Percentiles rank a stretch among this genome's conserved stretches.
These are phyloP conservation scores for Glossophaga mutica DNA, from an alignment of 2,797 vertebrate species.

Conservation along the genomic window DNA sequence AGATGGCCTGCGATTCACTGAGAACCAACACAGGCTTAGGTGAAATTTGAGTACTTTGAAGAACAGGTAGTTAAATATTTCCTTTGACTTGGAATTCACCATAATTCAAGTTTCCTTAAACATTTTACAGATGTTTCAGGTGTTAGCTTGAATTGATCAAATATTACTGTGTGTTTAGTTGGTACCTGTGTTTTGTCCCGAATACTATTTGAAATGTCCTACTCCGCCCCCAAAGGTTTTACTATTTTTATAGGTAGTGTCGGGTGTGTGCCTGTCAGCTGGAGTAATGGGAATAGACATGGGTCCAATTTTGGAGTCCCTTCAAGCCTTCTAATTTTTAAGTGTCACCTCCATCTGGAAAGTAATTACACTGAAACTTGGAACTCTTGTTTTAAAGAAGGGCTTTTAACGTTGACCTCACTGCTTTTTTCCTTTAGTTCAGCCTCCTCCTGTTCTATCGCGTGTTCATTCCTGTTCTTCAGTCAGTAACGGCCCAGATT, in stretches of 20 bases:
- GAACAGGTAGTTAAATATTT: not conserved
- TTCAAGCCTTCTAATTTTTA: not conserved
- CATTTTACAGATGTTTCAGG: not conserved
- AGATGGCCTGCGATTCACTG: not conserved
- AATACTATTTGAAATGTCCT: not conserved
- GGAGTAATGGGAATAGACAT: not conserved
- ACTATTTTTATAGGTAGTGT: not conserved
- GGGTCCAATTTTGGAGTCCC: not conserved
- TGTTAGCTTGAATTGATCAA: conserved; percentile 11
- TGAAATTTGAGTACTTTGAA: conserved; percentile 17
- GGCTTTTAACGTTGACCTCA: not conserved
- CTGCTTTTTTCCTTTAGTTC: conserved; percentile 83
- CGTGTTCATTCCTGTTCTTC: conserved; percentile 95
- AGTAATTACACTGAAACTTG: not conserved
- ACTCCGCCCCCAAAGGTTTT: not conserved
- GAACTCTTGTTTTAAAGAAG: not conserved
- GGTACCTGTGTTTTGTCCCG: not conserved
- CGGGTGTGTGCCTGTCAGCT: not conserved
- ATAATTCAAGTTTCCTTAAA: conserved; percentile 12
- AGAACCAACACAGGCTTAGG: not conserved
- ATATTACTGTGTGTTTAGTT: not conserved
- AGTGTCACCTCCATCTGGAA: not conserved
- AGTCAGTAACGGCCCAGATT: conserved; percentile 93
- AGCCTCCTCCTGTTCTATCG: conserved; percentile 98
- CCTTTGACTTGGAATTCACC: not conserved